phyloP scores from a whole-genome alignment of 2,888 invertebrate genomes.

The Hypolimnas misippus region DNA sequence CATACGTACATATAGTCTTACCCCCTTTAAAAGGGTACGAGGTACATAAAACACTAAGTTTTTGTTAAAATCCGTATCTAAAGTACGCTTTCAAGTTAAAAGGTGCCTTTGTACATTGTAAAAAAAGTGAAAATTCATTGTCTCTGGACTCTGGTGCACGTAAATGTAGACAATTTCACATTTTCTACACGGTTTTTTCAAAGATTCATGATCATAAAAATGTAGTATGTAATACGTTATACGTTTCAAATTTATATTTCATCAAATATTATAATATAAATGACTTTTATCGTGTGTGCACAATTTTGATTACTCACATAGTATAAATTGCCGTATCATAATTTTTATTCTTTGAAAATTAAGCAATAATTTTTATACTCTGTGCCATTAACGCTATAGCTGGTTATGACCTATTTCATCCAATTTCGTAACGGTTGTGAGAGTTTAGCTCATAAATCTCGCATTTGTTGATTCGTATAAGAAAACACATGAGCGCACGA shows the following conservation, averaged over 20 bases:
- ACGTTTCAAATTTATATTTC: neutral
- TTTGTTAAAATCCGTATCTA: slow-evolving; percentile 30
- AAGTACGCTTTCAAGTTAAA: slow-evolving; percentile 29
- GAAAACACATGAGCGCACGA: slow-evolving; percentile 50
- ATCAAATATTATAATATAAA: neutral
- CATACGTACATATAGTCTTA: slow-evolving; percentile 21
- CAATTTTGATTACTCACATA: neutral
- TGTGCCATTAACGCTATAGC: slow-evolving; percentile 2
- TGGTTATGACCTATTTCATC: slow-evolving; percentile 26
- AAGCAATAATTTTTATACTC: neutral
- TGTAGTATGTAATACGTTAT: neutral
- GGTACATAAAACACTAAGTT: slow-evolving; percentile 32
- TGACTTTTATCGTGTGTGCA: neutral
- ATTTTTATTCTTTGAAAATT: neutral
- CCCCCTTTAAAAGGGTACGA: slow-evolving; percentile 31
- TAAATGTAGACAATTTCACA: too few relatives aligned
- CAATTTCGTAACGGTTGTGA: slow-evolving; percentile 24
- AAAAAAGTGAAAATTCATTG: slow-evolving; percentile 7
- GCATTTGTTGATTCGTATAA: slow-evolving; percentile 45
- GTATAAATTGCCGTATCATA: neutral
- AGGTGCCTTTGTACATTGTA: slow-evolving; percentile 8
- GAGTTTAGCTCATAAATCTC: slow-evolving; percentile 35
- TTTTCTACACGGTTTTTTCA: neutral
- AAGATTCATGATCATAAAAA: neutral
- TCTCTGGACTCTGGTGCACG: too few relatives aligned